phyloP scores from a whole-genome alignment of 2,797 vertebrate species.

The Sebastes baramenuke region DNA sequence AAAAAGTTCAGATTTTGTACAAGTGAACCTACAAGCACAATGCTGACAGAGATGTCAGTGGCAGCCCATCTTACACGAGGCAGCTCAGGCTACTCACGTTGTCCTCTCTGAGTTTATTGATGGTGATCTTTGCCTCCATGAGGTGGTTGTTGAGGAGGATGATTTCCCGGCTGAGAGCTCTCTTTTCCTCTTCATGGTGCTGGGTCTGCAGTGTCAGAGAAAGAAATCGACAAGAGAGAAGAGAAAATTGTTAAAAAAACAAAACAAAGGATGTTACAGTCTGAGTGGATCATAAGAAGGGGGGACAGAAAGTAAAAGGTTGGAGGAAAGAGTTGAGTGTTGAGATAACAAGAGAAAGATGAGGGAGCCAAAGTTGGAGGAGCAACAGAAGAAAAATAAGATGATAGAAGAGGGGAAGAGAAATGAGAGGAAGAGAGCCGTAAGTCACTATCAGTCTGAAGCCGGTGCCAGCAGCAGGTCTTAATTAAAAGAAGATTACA shows the following conservation, averaged over 20 bases:
- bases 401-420: conserved; percentile 50
- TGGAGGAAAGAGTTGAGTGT: conserved; percentile 23
- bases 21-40: background rate
- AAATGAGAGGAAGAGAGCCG: conserved; percentile 52
- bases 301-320: conserved; percentile 10
- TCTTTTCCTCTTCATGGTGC: conserved; percentile 95
- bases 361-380: conserved; percentile 39
- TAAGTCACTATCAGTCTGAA: conserved; percentile 60
- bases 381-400: conserved; percentile 36
- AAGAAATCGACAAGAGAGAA: background rate
- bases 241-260: background rate
- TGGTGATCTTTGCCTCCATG: conserved; percentile 96
- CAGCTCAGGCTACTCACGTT: conserved; percentile 87
- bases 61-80: background rate
- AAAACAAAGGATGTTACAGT: background rate
- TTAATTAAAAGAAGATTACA: conserved; percentile 82
- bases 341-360: conserved; percentile 41
- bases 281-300: conserved; percentile 5
- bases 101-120: conserved; percentile 94
- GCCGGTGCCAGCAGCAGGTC: conserved; percentile 63
- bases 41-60: background rate
- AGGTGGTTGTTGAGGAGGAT: conserved; percentile 96
- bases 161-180: conserved; percentile 93
- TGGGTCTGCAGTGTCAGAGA: conserved; percentile 83
- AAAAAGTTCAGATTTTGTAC: background rate